Conservation (phyloP, 2,888 invertebrate species). For the Microchrysa polita region DNA sequence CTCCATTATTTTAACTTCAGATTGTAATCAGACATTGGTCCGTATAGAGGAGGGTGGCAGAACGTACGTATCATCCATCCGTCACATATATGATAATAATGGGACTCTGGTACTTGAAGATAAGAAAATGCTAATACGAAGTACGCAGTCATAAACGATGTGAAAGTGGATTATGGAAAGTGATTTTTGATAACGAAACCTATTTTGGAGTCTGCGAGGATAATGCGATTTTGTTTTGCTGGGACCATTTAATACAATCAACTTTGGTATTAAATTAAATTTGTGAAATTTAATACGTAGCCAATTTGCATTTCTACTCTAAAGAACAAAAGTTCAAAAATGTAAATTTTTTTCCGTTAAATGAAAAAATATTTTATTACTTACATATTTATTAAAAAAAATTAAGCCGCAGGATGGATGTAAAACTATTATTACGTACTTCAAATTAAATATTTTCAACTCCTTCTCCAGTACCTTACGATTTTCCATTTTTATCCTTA, state of each 20-base stretch:
- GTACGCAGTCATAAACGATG: neutral
- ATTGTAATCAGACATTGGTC: conserved; percentile 23
- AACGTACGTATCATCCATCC: conserved; percentile 10
- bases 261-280: too few relatives aligned
- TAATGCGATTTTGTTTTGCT: neutral
- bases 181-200: conserved; percentile 23
- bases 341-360: too few relatives aligned
- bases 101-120: conserved; percentile 28
- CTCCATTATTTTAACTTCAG: conserved; percentile 44
- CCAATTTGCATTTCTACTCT: too few relatives aligned
- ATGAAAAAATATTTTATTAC: too few relatives aligned
- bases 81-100: conserved; percentile 27
- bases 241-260: too few relatives aligned
- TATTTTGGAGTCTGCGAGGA: neutral
- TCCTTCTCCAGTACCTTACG: too few relatives aligned
- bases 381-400: too few relatives aligned
- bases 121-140: conserved; percentile 24
- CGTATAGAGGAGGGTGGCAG: conserved; percentile 5
- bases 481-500: neutral
- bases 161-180: conserved; percentile 18
- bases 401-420: neutral
- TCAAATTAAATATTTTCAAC: neutral
- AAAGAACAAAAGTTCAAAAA: too few relatives aligned
- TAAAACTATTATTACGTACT: neutral
- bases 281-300: too few relatives aligned